Conservation (phyloP, 2,797 vertebrate species). For the Enteromius fasciolatus region DNA sequence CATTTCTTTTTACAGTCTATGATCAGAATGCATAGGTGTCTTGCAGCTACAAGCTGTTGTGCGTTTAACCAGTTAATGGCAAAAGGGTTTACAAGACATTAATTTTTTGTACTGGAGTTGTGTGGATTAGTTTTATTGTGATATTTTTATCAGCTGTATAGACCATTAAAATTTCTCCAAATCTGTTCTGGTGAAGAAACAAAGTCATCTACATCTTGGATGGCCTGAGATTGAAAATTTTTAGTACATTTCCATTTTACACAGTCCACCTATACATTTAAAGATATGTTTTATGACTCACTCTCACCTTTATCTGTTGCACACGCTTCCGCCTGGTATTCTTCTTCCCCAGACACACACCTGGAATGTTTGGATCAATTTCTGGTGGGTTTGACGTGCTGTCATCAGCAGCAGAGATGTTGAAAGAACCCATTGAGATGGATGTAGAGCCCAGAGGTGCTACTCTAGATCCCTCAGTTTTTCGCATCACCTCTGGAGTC, state of each 20-base stretch:
- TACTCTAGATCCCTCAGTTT: slow-evolving; percentile 44
- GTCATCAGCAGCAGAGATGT: slow-evolving; percentile 52
- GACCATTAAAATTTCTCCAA: background rate
- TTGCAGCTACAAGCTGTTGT: too few species aligned
- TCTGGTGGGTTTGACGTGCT: slow-evolving; percentile 34
- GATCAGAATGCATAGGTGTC: too few species aligned
- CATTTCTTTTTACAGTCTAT: too few species aligned
- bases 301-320: slow-evolving; percentile 73
- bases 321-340: slow-evolving; percentile 73
- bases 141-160: background rate
- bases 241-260: background rate
- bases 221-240: background rate
- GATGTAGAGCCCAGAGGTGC: slow-evolving; percentile 36
- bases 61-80: too few species aligned
- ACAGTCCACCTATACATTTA: background rate
- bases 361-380: slow-evolving; percentile 73
- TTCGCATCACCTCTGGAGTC: slow-evolving; percentile 59
- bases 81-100: background rate
- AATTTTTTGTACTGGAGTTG: background rate
- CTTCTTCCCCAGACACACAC: slow-evolving; percentile 72
- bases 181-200: background rate
- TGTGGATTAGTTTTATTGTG: background rate
- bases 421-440: slow-evolving; percentile 45
- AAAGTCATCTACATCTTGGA: background rate
- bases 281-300: background rate